Evolutionary conservation across 2,888 invertebrate species (phyloP).

Genomic region (Troglohyphantes excavatus): DNA sequence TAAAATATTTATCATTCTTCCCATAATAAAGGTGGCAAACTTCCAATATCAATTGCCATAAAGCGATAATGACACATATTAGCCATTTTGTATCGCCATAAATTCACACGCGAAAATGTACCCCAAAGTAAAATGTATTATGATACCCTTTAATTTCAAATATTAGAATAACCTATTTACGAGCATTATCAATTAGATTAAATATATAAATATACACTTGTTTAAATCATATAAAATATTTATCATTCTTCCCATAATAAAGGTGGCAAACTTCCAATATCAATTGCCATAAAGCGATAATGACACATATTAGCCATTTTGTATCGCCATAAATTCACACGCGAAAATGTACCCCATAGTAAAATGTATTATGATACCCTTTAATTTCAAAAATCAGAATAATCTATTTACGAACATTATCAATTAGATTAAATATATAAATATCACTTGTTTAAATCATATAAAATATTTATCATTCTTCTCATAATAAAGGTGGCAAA

Average conservation of each 20-base stretch:
- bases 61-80: no score
- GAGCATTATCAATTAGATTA: no score
- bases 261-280: not conserved
- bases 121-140: not conserved
- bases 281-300: not conserved
- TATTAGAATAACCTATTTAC: not conserved
- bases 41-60: not conserved
- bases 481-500: no score
- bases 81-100: not conserved
- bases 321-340: not conserved
- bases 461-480: no score
- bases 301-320: not conserved
- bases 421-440: no score
- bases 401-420: no score
- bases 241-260: not conserved
- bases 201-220: not conserved
- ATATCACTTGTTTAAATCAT: no score
- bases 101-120: not conserved
- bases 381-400: not conserved
- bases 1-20: not conserved
- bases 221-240: not conserved
- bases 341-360: not conserved
- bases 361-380: not conserved
- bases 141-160: not conserved
- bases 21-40: not conserved